Evolutionary conservation across 2,113 vertebrate species (phyloP).

Genomic region (Seriola aureovittata): DNA sequence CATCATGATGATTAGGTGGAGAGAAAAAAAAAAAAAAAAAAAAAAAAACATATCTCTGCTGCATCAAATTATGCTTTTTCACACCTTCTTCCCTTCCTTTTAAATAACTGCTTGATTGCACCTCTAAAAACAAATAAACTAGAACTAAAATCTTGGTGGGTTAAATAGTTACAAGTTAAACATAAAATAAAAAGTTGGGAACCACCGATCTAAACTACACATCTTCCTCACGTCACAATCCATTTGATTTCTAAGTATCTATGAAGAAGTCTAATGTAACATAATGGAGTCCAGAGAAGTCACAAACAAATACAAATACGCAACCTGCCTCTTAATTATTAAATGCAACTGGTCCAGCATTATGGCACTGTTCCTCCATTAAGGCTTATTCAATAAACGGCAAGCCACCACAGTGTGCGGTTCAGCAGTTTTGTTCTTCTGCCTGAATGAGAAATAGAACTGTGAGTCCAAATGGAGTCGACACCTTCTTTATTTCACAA

Average conservation of each 20-base stretch:
- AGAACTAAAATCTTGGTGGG: neutral
- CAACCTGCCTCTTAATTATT: constrained; percentile 23
- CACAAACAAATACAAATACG: neutral
- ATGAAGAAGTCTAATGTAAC: too few species aligned
- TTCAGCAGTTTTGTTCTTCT: constrained; percentile 55
- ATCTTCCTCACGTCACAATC: neutral
- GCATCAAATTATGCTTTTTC: neutral
- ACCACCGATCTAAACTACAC: neutral
- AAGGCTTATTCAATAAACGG: constrained; percentile 50
- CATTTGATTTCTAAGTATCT: neutral
- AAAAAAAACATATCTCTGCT: neutral
- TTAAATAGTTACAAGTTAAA: neutral
- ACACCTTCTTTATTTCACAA: constrained; percentile 24
- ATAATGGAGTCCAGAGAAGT: neutral
- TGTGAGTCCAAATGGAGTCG: constrained; percentile 30
- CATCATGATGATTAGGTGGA: neutral
- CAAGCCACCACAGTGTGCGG: constrained; percentile 2
- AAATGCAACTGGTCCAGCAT: constrained; percentile 15
- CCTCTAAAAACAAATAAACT: neutral
- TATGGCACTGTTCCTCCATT: constrained; percentile 35
- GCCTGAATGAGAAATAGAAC: constrained; percentile 47
- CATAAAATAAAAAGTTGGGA: neutral
- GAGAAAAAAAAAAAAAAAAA: too few species aligned
- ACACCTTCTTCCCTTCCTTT: neutral
- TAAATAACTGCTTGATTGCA: neutral